Evolutionary conservation across 2,888 invertebrate genomes (phyloP), one percentile per base, ranked within the genome.

Genomic region (Aporophyla lueneburgensis): DNA sequence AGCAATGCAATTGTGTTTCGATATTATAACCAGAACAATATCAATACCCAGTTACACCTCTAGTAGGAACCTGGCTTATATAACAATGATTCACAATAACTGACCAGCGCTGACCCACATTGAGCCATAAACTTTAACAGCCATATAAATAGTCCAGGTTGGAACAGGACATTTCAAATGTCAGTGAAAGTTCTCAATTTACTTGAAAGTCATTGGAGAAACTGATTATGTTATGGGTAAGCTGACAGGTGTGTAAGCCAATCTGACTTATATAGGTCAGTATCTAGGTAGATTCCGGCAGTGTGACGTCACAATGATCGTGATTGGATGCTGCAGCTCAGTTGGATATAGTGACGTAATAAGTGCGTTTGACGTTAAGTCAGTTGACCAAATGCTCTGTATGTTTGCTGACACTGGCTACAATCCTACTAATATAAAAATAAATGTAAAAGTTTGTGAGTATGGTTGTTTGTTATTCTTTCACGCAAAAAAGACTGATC

Each of bases 21-120:
- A 78, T 21, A 27, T 61, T 61, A 33, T 0, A n/a, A n/a, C n/a
- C 14, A 75, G 74, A 59, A 68, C 0, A 51, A 43, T 1, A 1
- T 61, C 70, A 70, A 61, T 46, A 58, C 12, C 43, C 1, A 24
- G 21, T 46, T 53, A n/a, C 85, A 67, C 46, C 81, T 71, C 81
- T 83, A 83, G 43, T 71, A 85, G 78, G 76, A 86, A 83, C 76
- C 61, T 12, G 46, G 14, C 54, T 87, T 82, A 78, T 70, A 70
- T 83, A 87, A 87, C 40, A 63, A 53, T 80, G 81, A 61, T 69
- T 79, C 76, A 80, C 76, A 83, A 70, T 79, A 78, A 74, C 77
- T 84, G 77, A 84, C 76, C 81, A 76, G 40, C 21, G 19, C 40
- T 80, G 86, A 84, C 79, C 80, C 58, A 79, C 74, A 73, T 72